phyloP scores from a whole-genome alignment of 2,888 invertebrate genomes.

The Cancer borealis region DNA sequence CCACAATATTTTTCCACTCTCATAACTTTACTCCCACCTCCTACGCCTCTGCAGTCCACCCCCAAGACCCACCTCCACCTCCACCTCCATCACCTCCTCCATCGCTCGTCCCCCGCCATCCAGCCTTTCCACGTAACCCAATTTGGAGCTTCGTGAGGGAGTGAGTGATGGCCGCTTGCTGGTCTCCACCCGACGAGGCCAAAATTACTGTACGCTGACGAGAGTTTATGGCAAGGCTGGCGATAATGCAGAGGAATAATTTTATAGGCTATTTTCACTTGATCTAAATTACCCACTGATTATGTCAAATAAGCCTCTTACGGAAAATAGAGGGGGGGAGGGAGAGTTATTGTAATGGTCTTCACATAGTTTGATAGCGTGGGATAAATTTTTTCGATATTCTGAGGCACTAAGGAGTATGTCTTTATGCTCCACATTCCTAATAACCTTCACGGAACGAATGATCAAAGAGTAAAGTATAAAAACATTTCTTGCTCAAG shows the following conservation, averaged over 20 bases:
- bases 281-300: constrained; percentile 52
- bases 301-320: constrained; percentile 46
- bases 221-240: constrained; percentile 37
- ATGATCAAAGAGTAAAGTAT: not conserved
- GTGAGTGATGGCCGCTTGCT: constrained; percentile 35
- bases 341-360: constrained; percentile 38
- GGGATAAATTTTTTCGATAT: constrained; percentile 5
- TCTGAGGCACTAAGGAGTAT: not conserved
- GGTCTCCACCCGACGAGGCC: constrained; percentile 26
- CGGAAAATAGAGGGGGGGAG: constrained; percentile 12
- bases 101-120: constrained; percentile 11
- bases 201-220: constrained; percentile 46
- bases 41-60: not conserved
- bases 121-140: constrained; percentile 38
- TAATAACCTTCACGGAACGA: not conserved
- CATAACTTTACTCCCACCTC: constrained; percentile 5
- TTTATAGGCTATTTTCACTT: constrained; percentile 42
- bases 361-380: not conserved
- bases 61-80: no score
- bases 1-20: constrained; percentile 4
- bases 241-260: constrained; percentile 39
- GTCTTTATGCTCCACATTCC: not conserved
- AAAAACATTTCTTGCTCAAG: not conserved
- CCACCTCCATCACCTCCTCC: not conserved
- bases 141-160: constrained; percentile 43